Conservation (phyloP, 64 coral and sea anemone genomes). For the Actinia equina region DNA sequence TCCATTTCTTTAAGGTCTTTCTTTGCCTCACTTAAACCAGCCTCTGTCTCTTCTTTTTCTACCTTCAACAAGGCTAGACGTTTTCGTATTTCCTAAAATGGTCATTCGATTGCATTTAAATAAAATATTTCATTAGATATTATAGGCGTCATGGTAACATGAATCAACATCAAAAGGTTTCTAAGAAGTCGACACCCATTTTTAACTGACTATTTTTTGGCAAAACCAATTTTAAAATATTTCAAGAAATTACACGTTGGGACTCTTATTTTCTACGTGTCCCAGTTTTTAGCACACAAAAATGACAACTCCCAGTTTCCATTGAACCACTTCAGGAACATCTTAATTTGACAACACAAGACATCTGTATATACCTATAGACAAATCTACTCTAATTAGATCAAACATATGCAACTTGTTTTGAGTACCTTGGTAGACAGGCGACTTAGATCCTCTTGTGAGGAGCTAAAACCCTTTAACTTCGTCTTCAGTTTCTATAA, state of each 20-base stretch:
- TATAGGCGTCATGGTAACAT: background rate
- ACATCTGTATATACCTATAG: too few relatives aligned
- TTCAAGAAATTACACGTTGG: too few relatives aligned
- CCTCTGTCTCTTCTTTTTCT: slow-evolving; percentile 68
- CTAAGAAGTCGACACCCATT: background rate
- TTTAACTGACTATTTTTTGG: background rate
- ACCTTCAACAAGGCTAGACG: slow-evolving; percentile 52
- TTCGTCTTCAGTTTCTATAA: slow-evolving; percentile 75
- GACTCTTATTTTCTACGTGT: too few relatives aligned
- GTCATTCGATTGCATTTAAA: background rate
- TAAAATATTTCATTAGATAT: background rate
- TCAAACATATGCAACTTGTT: background rate
- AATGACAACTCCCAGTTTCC: too few relatives aligned
- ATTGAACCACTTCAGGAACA: too few relatives aligned
- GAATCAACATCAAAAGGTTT: background rate
- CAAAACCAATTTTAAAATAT: background rate
- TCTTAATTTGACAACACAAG: too few relatives aligned
- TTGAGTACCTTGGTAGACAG: slow-evolving; percentile 67
- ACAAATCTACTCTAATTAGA: too few relatives aligned
- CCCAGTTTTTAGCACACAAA: too few relatives aligned
- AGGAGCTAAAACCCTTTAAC: slow-evolving; percentile 65
- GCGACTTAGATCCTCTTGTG: slow-evolving; percentile 81
- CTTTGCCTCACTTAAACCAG: slow-evolving; percentile 63
- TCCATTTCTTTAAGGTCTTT: slow-evolving; percentile 68
- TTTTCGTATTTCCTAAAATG: slow-evolving; percentile 65